A percentile compares a stretch with the other conserved stretches of the same genome.
Conservation (phyloP, 2,113 vertebrate genomes). For the Asarcornis scutulata region DNA sequence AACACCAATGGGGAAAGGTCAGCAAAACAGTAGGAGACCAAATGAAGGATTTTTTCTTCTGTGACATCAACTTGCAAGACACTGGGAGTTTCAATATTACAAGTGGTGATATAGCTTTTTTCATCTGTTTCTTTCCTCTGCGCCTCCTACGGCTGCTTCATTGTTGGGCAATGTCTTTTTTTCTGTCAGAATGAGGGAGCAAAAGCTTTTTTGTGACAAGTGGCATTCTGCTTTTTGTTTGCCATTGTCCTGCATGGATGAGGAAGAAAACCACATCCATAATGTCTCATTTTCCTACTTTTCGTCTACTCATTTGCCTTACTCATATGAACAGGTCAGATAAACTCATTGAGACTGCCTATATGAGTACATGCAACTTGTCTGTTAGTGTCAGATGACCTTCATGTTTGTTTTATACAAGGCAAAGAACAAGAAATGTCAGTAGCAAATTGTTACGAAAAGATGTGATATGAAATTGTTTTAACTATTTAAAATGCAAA, state of each 20-base stretch:
- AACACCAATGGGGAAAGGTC: conserved; percentile 55
- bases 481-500: not conserved
- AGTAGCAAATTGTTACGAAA: not conserved
- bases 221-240: conserved; percentile 14
- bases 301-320: not conserved
- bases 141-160: not conserved
- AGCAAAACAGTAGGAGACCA: conserved; percentile 65
- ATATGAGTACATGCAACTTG: not conserved
- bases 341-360: not conserved
- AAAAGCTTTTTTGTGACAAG: conserved; percentile 1
- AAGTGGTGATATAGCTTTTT: not conserved
- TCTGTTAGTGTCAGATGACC: not conserved
- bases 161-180: not conserved
- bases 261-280: not conserved
- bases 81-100: conserved; percentile 48
- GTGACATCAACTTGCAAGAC: conserved; percentile 60
- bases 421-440: not conserved
- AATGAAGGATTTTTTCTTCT: conserved; percentile 62
- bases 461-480: not conserved
- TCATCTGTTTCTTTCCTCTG: conserved; percentile 29
- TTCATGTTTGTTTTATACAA: not conserved
- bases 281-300: not conserved
- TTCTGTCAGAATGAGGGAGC: not conserved
- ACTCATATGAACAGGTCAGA: not conserved
- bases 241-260: not conserved